Evolutionary conservation across 2,797 vertebrate genomes (phyloP).

Genomic region (Etheostoma nigrum): DNA sequence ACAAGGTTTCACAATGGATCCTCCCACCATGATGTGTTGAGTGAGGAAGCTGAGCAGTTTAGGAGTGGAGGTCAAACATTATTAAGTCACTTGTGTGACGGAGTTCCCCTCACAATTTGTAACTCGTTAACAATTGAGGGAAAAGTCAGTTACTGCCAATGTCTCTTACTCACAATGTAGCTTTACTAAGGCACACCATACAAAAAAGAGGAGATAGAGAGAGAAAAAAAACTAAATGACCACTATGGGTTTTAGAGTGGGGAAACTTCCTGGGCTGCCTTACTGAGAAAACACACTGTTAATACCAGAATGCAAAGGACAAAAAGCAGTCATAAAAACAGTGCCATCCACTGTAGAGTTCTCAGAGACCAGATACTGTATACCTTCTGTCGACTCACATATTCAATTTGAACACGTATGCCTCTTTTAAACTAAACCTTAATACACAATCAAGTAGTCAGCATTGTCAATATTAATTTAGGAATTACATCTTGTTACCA

Average conservation of each 20-base stretch:
- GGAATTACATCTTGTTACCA: too few species aligned
- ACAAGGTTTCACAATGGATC: slow-evolving; percentile 8
- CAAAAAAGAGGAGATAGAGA: slow-evolving; percentile 18
- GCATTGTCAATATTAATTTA: too few species aligned
- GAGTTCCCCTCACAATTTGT: slow-evolving; percentile 52
- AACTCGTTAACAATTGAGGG: slow-evolving; percentile 71
- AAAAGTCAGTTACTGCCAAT: slow-evolving; percentile 30
- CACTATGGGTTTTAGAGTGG: slow-evolving; percentile 55
- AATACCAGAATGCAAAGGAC: slow-evolving; percentile 63
- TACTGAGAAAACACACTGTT: slow-evolving; percentile 70
- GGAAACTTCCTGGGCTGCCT: slow-evolving; percentile 61
- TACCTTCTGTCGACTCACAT: slow-evolving; percentile 64
- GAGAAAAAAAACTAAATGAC: slow-evolving; percentile 26
- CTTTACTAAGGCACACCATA: slow-evolving; percentile 2
- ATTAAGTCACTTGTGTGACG: slow-evolving; percentile 16
- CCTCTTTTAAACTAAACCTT: too few species aligned
- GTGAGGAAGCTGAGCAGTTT: slow-evolving; percentile 25
- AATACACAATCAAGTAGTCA: too few species aligned
- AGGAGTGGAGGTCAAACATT: slow-evolving; percentile 36
- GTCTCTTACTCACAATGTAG: slow-evolving; percentile 39
- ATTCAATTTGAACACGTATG: too few species aligned
- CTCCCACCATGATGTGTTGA: slow-evolving; percentile 36
- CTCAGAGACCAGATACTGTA: slow-evolving; percentile 61
- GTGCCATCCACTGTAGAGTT: slow-evolving; percentile 58
- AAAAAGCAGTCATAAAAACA: slow-evolving; percentile 68